Evolutionary conservation across 2,113 vertebrate species (phyloP).

Genomic region (Hyaena hyaena): DNA sequence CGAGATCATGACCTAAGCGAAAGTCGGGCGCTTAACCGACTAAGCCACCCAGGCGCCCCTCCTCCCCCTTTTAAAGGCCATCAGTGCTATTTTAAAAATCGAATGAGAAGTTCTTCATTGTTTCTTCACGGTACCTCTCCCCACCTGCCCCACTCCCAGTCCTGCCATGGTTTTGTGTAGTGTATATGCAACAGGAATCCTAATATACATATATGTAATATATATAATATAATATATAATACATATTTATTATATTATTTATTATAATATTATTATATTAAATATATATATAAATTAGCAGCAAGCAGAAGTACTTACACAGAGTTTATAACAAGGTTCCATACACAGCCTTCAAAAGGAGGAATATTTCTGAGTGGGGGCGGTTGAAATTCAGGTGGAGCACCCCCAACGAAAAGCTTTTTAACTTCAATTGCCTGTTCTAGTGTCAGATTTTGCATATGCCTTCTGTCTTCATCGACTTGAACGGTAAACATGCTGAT

Average conservation of each 20-base stretch:
- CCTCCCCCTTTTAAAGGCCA: neutral
- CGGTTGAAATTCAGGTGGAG: constrained; percentile 88
- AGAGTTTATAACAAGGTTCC: constrained; percentile 97
- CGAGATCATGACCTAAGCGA: no score
- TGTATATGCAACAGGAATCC: neutral
- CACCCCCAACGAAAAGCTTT: constrained; percentile 94
- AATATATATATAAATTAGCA: neutral
- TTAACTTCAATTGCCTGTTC: constrained; percentile 90
- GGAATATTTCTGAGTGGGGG: constrained; percentile 89
- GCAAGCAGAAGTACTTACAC: constrained; percentile 86
- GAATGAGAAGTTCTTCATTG: neutral
- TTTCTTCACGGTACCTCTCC: neutral
- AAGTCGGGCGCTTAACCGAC: no score
- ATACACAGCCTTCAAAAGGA: constrained; percentile 96
- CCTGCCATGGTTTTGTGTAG: neutral
- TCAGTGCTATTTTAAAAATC: neutral
- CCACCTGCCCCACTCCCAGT: no score
- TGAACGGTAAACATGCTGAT: constrained; percentile 93
- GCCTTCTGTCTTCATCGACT: constrained; percentile 93
- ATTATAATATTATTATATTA: no score
- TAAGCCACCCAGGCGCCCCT: no score
- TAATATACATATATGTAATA: no score
- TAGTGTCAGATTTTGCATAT: constrained; percentile 88
- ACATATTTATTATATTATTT: no score
- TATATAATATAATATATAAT: no score